phyloP scores from a whole-genome alignment of 92 coral and sea anemone genomes.

The Porites lobata region DNA sequence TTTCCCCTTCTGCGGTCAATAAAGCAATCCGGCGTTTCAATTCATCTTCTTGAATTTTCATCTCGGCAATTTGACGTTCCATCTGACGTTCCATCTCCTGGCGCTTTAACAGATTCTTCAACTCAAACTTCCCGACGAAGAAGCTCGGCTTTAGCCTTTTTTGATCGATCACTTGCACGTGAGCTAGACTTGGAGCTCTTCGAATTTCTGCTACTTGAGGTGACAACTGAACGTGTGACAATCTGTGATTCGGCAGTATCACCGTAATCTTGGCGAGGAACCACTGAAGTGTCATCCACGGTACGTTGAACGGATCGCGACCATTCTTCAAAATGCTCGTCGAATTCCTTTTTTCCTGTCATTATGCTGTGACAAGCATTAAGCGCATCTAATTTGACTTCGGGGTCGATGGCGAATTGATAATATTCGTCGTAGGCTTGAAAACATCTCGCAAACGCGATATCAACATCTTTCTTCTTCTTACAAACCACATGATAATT shows the following conservation, averaged over 20 bases:
- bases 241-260: not conserved
- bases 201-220: not conserved
- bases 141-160: constrained; percentile 31
- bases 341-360: too few relatives aligned
- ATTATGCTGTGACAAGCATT: too few relatives aligned
- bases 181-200: constrained; percentile 1
- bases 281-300: not conserved
- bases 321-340: constrained; percentile 14
- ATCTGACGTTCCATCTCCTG: too few relatives aligned
- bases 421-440: constrained; percentile 15
- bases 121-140: constrained; percentile 16
- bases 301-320: not conserved
- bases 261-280: not conserved
- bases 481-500: not conserved
- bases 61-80: too few relatives aligned
- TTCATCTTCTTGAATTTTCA: too few relatives aligned
- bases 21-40: too few relatives aligned
- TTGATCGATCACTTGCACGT: constrained; percentile 15
- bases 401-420: too few relatives aligned
- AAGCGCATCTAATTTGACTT: too few relatives aligned
- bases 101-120: constrained; percentile 4
- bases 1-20: constrained; percentile 32
- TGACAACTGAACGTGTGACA: not conserved
- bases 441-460: not conserved
- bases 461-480: too few relatives aligned